Evolutionary conservation across 2,797 vertebrate species (phyloP).

Genomic region (Smutsia gigantea): DNA sequence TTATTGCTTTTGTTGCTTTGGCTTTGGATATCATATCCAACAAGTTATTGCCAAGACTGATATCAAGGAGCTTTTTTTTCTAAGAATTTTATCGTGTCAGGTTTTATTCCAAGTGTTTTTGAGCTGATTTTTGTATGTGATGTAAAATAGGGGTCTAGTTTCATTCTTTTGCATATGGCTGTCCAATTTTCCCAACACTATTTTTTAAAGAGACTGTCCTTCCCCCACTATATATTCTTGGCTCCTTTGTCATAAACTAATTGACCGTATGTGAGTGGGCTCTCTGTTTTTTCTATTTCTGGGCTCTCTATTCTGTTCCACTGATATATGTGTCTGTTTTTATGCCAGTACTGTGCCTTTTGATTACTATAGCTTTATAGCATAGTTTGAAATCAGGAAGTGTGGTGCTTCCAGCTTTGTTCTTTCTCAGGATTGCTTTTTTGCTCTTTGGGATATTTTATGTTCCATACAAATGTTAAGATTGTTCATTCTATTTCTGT

Average conservation of each 20-base stretch:
- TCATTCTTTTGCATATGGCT: neutral
- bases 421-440: neutral
- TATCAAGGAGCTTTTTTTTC: neutral
- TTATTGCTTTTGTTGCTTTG: neutral
- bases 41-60: neutral
- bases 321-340: neutral
- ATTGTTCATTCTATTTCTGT: neutral
- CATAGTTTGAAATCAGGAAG: neutral
- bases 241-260: neutral
- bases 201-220: neutral
- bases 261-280: neutral
- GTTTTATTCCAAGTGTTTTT: neutral
- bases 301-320: neutral
- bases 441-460: neutral
- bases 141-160: neutral
- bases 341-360: neutral
- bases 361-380: neutral
- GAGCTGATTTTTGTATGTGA: neutral
- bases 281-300: neutral
- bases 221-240: neutral
- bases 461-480: neutral
- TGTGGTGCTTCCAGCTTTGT: neutral
- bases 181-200: neutral
- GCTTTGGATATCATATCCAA: neutral
- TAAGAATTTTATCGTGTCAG: neutral